Percentiles rank a stretch among this genome's conserved stretches.
These are phyloP conservation scores for Acipenser ruthenus DNA, from an alignment of 2,797 vertebrate species.

Conservation along the genomic window DNA sequence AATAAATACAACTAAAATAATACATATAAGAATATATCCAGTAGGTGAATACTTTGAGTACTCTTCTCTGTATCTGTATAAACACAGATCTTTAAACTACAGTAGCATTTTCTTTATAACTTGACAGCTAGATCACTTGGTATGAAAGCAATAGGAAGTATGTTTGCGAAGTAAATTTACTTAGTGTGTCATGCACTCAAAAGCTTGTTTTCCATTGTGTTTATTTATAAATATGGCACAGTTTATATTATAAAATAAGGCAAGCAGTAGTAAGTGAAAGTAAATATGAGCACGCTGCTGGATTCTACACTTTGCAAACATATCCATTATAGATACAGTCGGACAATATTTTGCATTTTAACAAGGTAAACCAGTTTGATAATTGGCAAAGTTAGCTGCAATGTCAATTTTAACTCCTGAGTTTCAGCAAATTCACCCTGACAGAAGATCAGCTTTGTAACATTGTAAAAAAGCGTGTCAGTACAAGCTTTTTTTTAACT, in stretches of 20 bases:
- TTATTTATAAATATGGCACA: conserved; percentile 95
- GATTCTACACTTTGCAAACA: conserved; percentile 96
- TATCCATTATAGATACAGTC: conserved; percentile 65
- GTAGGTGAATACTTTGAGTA: no score
- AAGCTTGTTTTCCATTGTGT: conserved; percentile 82
- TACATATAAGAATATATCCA: no score
- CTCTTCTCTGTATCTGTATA: no score
- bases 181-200: conserved; percentile 71
- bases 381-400: conserved; percentile 60
- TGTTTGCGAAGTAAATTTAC: conserved; percentile 87
- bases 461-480: no score
- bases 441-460: conserved; percentile 21
- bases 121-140: conserved; percentile 6
- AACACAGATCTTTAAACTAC: no score
- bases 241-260: conserved; percentile 96
- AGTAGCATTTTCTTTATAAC: not conserved
- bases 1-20: no score
- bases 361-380: conserved; percentile 62
- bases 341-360: conserved; percentile 65
- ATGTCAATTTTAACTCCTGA: conserved; percentile 41
- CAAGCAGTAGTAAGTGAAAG: conserved; percentile 95
- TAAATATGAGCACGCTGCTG: conserved; percentile 94
- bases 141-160: conserved; percentile 45
- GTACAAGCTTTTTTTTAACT: not conserved
- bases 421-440: conserved; percentile 33